Evolutionary conservation across 2,113 vertebrate genomes (phyloP), one percentile per base, ranked within the genome.

Genomic region (Scatophagus argus): DNA sequence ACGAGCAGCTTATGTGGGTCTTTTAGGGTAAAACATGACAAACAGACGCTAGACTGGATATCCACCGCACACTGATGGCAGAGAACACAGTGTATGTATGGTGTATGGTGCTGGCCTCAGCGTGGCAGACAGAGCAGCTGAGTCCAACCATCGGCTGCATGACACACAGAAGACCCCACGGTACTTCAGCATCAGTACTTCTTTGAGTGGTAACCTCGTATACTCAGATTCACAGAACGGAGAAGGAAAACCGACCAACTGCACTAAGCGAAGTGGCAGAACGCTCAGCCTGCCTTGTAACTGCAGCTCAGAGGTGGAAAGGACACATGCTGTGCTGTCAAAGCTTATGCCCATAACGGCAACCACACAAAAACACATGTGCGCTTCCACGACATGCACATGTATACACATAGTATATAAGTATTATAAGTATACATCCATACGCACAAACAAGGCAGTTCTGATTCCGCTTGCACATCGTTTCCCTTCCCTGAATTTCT

Each of bases 401-500:
- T n/a, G n/a, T n/a, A n/a, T n/a, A n/a, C n/a, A n/a, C n/a, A n/a
- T n/a, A 13, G 43, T 3, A 25, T 17, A 46, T 29, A 66, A 0
- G 14, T 13, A 12, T n/a, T n/a, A n/a, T n/a, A n/a, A n/a, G n/a
- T 4, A 34, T 17, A 49, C 34, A 55, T 29, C 43, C 31, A 41
- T 56, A 13, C 5, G 19, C 55, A 62, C 55, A 62, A 10, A 65
- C n/a, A 38, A 13, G 44, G n/a, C 55, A 23, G 38, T n/a, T 66
- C n/a, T 67, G 56, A 58, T 56, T 63, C 44, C n/a, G 1, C 74
- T 70, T 79, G 62, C 75, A 71, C 61, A 74, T 27, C 29, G 31
- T 77, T 81, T 83, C 70, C 77, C 59, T 78, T 71, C n/a, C 52
- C 49, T 64, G 76, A 61, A 54, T 71, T 70, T 77, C 74, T 69